Evolutionary conservation across 2,113 vertebrate genomes (phyloP).

Genomic region (Pseudorectes ferrugineus): DNA sequence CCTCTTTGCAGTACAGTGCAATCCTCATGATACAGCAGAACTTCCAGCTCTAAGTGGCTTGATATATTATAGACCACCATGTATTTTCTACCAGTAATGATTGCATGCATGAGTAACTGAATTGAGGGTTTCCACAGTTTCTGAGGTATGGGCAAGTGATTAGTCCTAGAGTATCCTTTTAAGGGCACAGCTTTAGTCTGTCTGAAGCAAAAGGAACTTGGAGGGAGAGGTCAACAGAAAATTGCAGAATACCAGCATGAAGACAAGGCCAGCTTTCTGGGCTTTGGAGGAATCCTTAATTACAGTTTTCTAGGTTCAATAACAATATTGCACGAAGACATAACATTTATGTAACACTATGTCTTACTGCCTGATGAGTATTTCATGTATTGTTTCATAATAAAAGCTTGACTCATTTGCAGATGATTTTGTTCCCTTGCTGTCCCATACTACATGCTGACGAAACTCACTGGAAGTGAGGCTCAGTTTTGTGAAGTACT

Average conservation of each 20-base stretch:
- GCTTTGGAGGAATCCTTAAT: neutral
- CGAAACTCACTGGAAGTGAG: neutral
- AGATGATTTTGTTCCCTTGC: neutral
- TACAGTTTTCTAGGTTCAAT: neutral
- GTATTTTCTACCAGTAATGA: neutral
- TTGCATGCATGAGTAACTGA: neutral
- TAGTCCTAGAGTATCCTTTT: neutral
- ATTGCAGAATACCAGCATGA: neutral
- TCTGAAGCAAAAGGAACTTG: neutral
- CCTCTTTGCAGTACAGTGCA: neutral
- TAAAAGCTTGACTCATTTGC: constrained; percentile 28
- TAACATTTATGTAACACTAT: neutral
- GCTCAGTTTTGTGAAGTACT: neutral
- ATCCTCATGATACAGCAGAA: neutral
- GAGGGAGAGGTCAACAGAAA: neutral
- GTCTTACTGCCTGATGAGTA: neutral
- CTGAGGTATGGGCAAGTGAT: neutral
- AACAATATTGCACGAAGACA: neutral
- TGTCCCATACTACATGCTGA: neutral
- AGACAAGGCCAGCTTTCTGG: neutral
- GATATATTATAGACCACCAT: neutral
- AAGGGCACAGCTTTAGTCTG: neutral
- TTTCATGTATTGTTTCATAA: neutral
- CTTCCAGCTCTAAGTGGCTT: neutral
- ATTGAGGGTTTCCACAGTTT: neutral